phyloP scores from a whole-genome alignment of 2,113 vertebrate species.

The Bubo bubo region DNA sequence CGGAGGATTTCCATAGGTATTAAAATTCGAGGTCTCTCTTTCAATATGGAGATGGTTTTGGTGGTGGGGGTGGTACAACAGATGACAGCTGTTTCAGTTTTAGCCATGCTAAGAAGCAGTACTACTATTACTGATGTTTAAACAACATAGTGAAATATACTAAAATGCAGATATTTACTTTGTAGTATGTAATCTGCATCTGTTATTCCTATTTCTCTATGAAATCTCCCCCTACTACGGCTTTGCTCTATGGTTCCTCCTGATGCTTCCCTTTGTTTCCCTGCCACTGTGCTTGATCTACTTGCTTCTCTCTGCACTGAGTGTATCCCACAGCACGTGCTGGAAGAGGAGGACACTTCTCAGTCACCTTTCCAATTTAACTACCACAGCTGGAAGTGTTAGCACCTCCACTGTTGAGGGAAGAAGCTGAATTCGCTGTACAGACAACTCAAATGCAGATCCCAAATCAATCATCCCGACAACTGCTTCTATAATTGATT shows the following conservation, averaged over 20 bases:
- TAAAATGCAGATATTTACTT: not conserved
- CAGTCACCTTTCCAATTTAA: not conserved
- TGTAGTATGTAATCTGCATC: not conserved
- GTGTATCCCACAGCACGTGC: fast-evolving
- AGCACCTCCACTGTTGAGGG: not conserved
- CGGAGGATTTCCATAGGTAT: not conserved
- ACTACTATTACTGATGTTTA: not conserved
- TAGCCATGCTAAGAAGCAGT: not conserved
- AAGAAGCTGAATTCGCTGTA: not conserved
- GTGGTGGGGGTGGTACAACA: not conserved
- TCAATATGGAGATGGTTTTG: fast-evolving
- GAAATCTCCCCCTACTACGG: not conserved
- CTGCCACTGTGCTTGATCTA: not conserved
- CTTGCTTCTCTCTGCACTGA: not conserved
- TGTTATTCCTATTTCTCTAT: not conserved
- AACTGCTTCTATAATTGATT: not conserved
- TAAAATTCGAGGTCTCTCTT: not conserved
- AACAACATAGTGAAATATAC: not conserved
- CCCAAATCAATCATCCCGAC: not conserved
- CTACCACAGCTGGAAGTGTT: not conserved
- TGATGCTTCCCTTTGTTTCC: not conserved
- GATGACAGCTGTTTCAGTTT: not conserved
- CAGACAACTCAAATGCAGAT: not conserved
- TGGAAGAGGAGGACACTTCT: not conserved
- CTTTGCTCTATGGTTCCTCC: not conserved